A percentile compares a stretch with the other conserved stretches of the same genome.
Evolutionary conservation across 2,113 vertebrate species (phyloP).

Genomic region (Sarotherodon lohbergeri): DNA sequence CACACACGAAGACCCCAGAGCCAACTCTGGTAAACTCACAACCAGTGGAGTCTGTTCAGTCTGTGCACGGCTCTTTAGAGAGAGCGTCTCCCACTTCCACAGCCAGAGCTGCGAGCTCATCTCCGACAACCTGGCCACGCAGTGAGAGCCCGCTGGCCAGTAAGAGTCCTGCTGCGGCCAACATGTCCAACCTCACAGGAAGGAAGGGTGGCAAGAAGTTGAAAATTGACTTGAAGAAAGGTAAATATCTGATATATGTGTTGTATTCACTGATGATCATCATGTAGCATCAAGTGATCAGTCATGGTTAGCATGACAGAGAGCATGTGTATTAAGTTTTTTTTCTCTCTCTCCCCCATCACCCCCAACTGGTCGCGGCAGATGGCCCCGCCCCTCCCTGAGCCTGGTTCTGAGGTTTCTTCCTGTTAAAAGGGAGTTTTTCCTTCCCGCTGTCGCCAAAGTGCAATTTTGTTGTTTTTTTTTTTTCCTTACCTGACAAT

Average conservation of each 20-base stretch:
- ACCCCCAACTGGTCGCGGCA: not conserved
- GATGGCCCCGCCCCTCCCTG: not conserved
- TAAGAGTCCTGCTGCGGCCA: constrained; percentile 62
- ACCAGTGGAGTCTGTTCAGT: not conserved
- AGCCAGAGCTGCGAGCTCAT: not conserved
- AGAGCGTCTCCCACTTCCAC: constrained; percentile 14
- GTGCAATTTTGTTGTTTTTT: fast-evolving
- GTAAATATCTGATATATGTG: constrained; percentile 55
- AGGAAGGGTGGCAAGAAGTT: constrained; percentile 83
- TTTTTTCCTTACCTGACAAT: not conserved
- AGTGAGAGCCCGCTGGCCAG: constrained; percentile 53
- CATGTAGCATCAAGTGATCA: not conserved
- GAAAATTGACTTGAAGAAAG: constrained; percentile 92
- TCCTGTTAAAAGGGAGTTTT: not conserved
- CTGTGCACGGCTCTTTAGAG: not conserved
- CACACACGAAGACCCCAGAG: not conserved
- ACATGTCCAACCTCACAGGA: constrained; percentile 70
- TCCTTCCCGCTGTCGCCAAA: not conserved
- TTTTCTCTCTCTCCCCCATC: not conserved
- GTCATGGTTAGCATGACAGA: not conserved
- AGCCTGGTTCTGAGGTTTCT: not conserved
- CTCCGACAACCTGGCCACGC: constrained; percentile 49
- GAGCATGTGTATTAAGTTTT: not conserved
- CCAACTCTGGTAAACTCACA: not conserved
- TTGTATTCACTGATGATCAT: not conserved